Conservation (phyloP, 2,113 vertebrate species). For the Ramphastos sulfuratus region DNA sequence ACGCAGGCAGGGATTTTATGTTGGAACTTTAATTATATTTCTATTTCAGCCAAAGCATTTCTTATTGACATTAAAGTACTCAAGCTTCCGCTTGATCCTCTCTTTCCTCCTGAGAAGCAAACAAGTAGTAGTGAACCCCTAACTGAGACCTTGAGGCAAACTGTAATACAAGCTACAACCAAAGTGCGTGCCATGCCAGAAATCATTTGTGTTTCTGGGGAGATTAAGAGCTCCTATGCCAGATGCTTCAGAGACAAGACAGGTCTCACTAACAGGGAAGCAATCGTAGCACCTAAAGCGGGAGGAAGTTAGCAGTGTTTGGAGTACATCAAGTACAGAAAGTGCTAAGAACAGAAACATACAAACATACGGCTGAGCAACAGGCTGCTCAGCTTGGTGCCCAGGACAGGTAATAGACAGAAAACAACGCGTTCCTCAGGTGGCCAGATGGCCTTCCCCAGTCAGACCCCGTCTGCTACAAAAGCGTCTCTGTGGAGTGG, state of each 20-base stretch:
- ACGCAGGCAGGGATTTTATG: neutral
- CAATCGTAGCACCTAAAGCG: neutral
- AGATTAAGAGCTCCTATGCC: neutral
- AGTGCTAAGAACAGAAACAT: neutral
- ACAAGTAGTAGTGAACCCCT: neutral
- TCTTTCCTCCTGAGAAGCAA: neutral
- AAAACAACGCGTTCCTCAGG: accelerated
- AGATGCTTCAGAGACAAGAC: neutral
- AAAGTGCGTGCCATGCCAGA: neutral
- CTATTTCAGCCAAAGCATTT: neutral
- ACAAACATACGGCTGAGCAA: neutral
- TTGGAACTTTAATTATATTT: neutral
- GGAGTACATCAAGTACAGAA: neutral
- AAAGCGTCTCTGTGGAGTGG: neutral
- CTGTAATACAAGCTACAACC: neutral
- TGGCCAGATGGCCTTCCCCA: neutral
- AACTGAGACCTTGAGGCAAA: neutral
- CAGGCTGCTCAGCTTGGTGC: neutral
- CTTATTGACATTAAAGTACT: neutral
- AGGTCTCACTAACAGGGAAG: neutral
- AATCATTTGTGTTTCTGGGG: neutral
- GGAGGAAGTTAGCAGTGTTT: neutral
- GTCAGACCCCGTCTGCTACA: neutral
- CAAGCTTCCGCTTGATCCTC: neutral
- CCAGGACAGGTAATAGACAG: neutral